A percentile compares a stretch with the other conserved stretches of the same genome.
phyloP scores from a whole-genome alignment of 2,113 vertebrate genomes.

The Sander lucioperca region DNA sequence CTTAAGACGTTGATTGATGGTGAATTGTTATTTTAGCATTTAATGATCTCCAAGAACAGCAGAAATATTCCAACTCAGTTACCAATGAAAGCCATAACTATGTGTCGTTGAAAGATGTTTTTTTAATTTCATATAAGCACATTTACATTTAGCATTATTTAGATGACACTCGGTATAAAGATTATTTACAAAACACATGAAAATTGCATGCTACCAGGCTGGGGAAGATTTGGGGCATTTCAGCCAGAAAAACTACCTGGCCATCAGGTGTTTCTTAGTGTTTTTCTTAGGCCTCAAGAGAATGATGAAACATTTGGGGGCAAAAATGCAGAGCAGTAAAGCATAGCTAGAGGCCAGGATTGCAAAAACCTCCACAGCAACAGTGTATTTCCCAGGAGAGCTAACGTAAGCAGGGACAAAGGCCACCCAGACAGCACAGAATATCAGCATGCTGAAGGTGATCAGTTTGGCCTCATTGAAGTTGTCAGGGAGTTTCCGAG shows the following conservation, averaged over 20 bases:
- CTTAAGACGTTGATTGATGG: too few relatives aligned
- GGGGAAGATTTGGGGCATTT: neutral
- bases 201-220: too few relatives aligned
- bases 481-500: conserved; percentile 81
- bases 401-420: conserved; percentile 83
- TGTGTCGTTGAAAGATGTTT: neutral
- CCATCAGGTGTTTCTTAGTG: conserved; percentile 80
- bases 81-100: too few relatives aligned
- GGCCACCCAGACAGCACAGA: conserved; percentile 82
- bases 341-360: conserved; percentile 82
- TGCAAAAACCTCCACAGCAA: conserved; percentile 82
- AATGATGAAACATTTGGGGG: conserved; percentile 83
- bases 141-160: neutral
- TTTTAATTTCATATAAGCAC: neutral
- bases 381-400: conserved; percentile 80
- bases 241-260: conserved; percentile 39
- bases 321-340: conserved; percentile 79
- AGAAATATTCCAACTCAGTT: neutral
- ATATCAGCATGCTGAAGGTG: conserved; percentile 86
- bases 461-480: conserved; percentile 80
- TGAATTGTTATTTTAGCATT: neutral
- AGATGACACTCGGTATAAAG: neutral
- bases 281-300: conserved; percentile 80
- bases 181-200: neutral
- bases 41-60: neutral